Base-by-base conservation (phyloP, 2,888 invertebrate genomes). In the Leptinotarsa peninsularis region DNA sequence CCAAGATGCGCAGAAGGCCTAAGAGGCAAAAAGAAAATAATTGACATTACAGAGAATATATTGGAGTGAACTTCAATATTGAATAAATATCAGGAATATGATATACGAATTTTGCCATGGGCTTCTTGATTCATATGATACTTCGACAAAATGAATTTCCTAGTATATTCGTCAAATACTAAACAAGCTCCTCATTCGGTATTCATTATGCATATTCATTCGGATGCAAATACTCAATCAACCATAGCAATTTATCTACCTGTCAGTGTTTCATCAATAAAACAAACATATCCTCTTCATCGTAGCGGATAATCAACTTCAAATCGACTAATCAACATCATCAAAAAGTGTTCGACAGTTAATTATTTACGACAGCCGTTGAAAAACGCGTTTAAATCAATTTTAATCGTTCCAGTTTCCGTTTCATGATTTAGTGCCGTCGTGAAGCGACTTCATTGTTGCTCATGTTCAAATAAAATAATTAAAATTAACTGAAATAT, bases 141-240 rank as follows among this genome's bases (percentile, higher is more conserved):
- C 23, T 23, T 23, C 21, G 1, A 14, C 13, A 14, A 23, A 10
- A 58, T 14, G 17, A 50, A 52, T 73, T 63, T 73, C 49, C 69
- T 27, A 66, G 63, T 73, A 69, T 69, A 73, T 56, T 73, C 67
- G 66, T 66, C 49, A 54, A 73, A 73, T 54, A 54, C 73, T 66
- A 54, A 73, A 69, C 68, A 66, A 69, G 50, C 69, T 54, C 49
- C 69, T 73, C 73, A 73, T 73, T 73, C 49, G 54, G 67, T 69
- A 73, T 69, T 68, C 66, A 43, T 49, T 50, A 73, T 73, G 63
- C 69, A 73, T 69, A 70, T 73, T 73, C 69, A 73, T 73, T 54
- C 73, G 69, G 73, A 73, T 70, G 66, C 73, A 73, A 66, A 73
- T 66, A 69, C 67, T 52, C 73, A 73, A 69, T 73, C 68, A 50